Conservation (phyloP, 2,797 vertebrate genomes). For the Capromys pilorides region DNA sequence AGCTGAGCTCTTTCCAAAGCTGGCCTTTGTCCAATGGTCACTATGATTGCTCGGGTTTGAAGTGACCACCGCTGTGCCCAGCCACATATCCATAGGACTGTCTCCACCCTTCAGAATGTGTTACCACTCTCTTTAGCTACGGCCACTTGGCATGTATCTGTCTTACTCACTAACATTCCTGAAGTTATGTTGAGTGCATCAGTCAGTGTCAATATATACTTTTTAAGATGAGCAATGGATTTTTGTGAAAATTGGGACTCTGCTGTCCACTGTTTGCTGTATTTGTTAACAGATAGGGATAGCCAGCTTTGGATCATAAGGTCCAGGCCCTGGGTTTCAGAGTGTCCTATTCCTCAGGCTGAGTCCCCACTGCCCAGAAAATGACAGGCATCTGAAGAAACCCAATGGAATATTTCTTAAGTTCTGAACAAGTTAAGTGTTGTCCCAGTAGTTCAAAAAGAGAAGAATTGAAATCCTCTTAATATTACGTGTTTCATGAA, state of each 20-base stretch:
- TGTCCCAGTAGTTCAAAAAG: conserved; percentile 8
- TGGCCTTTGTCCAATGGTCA: neutral
- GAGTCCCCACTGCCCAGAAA: neutral
- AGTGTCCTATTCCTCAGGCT: neutral
- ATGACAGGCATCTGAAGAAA: neutral
- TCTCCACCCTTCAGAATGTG: neutral
- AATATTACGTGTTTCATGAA: neutral
- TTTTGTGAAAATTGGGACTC: neutral
- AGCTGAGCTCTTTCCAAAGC: neutral
- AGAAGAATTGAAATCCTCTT: neutral
- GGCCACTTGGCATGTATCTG: neutral
- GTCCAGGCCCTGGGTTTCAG: neutral
- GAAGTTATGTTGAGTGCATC: neutral
- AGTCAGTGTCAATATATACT: neutral
- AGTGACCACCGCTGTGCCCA: neutral
- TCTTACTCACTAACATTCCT: neutral
- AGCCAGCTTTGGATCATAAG: neutral
- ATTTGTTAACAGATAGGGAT: neutral
- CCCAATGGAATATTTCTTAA: neutral
- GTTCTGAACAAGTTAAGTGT: neutral
- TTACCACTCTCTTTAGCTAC: neutral
- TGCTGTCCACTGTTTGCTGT: neutral
- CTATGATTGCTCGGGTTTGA: neutral
- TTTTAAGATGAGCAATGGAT: neutral
- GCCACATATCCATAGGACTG: neutral